phyloP scores from a whole-genome alignment of 2,888 invertebrate species.

The Noctua janthina region DNA sequence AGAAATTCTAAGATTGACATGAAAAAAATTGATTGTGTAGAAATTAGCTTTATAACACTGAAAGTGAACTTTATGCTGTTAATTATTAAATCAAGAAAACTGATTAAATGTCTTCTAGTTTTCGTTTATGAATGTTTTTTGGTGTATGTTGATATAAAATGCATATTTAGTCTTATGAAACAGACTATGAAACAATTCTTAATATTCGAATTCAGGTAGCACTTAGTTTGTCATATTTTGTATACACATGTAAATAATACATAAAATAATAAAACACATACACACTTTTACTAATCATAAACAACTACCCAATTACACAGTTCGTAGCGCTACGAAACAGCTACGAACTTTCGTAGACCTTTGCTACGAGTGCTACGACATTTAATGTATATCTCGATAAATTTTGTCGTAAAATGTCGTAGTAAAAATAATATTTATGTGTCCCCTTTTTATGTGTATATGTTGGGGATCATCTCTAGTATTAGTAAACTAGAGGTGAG shows the following conservation, averaged over 20 bases:
- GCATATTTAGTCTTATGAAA: not conserved
- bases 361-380: constrained; percentile 69
- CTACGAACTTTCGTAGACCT: constrained; percentile 76
- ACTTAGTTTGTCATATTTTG: not conserved
- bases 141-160: not conserved
- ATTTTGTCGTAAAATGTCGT: constrained; percentile 66
- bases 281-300: constrained; percentile 33
- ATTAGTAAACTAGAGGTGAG: constrained; percentile 59
- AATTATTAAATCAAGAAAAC: not conserved
- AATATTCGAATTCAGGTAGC: not conserved
- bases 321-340: constrained; percentile 53
- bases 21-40: too few species aligned
- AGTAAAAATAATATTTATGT: constrained; percentile 70
- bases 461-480: constrained; percentile 57
- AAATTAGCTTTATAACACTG: not conserved
- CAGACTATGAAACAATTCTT: not conserved
- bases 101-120: not conserved
- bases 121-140: too few species aligned
- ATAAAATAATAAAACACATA: constrained; percentile 16
- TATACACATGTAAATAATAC: constrained; percentile 7
- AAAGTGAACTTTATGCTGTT: not conserved
- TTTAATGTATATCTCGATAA: constrained; percentile 69
- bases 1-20: not conserved
- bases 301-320: constrained; percentile 43
- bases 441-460: constrained; percentile 58